These are phyloP conservation scores for Rhabdomys dilectus DNA, from an alignment of 2,113 vertebrate species.

Conservation along the genomic window DNA sequence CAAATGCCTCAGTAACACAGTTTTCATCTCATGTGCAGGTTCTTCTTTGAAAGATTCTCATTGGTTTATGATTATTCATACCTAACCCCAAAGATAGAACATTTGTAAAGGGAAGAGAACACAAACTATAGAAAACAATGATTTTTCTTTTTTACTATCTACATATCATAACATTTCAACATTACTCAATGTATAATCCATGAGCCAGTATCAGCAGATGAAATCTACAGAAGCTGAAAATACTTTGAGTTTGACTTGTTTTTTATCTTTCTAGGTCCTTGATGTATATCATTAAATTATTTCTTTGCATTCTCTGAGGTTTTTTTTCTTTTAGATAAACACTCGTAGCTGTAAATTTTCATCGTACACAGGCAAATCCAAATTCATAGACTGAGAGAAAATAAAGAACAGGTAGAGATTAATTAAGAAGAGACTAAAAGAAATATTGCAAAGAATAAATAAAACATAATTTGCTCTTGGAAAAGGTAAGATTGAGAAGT, in stretches of 20 bases:
- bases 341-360: background rate
- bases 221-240: background rate
- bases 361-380: background rate
- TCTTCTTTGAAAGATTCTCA: background rate
- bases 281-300: background rate
- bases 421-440: background rate
- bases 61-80: background rate
- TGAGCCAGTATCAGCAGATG: background rate
- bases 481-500: background rate
- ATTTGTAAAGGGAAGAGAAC: background rate
- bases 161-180: background rate
- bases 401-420: background rate
- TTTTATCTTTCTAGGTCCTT: background rate
- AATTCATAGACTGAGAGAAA: background rate
- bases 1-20: background rate
- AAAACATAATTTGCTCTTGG: background rate
- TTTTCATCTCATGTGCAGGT: background rate
- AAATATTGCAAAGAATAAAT: background rate
- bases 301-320: background rate
- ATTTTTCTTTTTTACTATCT: constrained; percentile 15
- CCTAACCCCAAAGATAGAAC: background rate
- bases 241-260: background rate
- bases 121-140: background rate
- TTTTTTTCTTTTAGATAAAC: background rate
- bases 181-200: background rate